Base-by-base conservation (phyloP, 2,797 vertebrate species). In the Masticophis lateralis region DNA sequence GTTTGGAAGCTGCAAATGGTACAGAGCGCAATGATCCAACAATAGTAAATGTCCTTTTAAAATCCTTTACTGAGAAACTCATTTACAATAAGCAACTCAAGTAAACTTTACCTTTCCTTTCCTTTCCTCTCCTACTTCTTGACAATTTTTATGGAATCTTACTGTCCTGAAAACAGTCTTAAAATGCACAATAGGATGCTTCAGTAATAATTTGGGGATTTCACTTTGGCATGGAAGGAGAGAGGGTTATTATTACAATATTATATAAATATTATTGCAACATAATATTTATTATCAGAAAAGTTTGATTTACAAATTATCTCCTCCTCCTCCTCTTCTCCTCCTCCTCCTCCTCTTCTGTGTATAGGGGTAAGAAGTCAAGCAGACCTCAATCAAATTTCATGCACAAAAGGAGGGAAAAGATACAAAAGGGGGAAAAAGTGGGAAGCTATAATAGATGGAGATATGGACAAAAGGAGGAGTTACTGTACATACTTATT, bases 1-100 rank as follows among this genome's bases (percentile, higher is more conserved):
- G 60, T 87, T 90, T 93, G 61, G 28, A 87, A 37, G 27, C 60
- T 87, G 18, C 37, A 69, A 55, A 32, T 90, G 83, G 83, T 69
- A 20, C 25, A 87, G 92, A 93, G 66, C 28, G 53, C 60, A 90
- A 90, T 93, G 89, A 56, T 51, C 37, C 89, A 90, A 32, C 79
- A 69, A 56, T 57, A 47, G 27, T 86, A 51, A 87, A 90, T 69
- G 89, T 69, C 53, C 60, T 87, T 90, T 90, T 87, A 90, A 93
- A 90, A 87, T 32, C 28, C 32, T 93, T 90, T 87, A 69, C 87
- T 87, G 89, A n/a, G 60, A 87, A 90, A 90, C 28, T 37, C 53
- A 59, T 93, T 93, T 74, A 51, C 43, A 60, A 88, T 16, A 88
- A 57, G 43, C 28, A 79, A 22, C 28, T 79, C 28, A 60, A 37